Evolutionary conservation across 2,797 vertebrate genomes (phyloP).

Genomic region (Diplodus sargus): DNA sequence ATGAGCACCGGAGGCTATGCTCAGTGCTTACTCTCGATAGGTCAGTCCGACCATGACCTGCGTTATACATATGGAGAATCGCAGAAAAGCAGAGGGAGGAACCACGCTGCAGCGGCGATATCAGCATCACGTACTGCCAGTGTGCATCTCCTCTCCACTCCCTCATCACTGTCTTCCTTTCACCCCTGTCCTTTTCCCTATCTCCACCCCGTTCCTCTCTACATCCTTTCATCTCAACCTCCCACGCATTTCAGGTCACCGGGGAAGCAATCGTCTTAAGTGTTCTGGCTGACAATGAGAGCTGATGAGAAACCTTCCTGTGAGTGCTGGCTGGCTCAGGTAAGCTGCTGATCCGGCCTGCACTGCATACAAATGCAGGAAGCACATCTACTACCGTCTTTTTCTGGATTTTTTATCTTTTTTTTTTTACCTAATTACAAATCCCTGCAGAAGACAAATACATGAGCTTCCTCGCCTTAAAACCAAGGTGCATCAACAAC

Average conservation of each 20-base stretch:
- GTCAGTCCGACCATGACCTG: not conserved
- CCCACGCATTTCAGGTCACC: conserved; percentile 78
- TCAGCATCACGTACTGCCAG: not conserved
- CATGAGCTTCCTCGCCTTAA: conserved; percentile 11
- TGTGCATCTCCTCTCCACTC: not conserved
- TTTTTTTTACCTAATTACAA: conserved; percentile 19
- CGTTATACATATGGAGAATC: not conserved
- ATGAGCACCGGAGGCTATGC: too few relatives aligned
- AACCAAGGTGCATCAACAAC: not conserved
- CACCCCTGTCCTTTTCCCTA: conserved; percentile 24
- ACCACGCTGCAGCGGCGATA: not conserved
- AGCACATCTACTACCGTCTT: conserved; percentile 32
- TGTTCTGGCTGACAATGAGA: conserved; percentile 82
- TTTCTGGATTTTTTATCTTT: conserved; percentile 1
- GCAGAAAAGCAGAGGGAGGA: not conserved
- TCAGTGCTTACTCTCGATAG: not conserved
- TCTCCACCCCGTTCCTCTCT: conserved; percentile 28
- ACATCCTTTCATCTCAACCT: conserved; percentile 72
- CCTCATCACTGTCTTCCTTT: conserved; percentile 21
- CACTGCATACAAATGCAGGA: conserved; percentile 77
- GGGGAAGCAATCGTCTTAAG: conserved; percentile 83
- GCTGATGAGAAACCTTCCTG: conserved; percentile 77
- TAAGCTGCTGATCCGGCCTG: conserved; percentile 57
- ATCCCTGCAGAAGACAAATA: conserved; percentile 35
- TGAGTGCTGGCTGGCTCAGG: conserved; percentile 67